Percentiles rank a stretch among this genome's conserved stretches.
phyloP scores from a whole-genome alignment of 30 jellyfish, hydroid and myxozoan genomes.

The Cassiopea andromeda region DNA sequence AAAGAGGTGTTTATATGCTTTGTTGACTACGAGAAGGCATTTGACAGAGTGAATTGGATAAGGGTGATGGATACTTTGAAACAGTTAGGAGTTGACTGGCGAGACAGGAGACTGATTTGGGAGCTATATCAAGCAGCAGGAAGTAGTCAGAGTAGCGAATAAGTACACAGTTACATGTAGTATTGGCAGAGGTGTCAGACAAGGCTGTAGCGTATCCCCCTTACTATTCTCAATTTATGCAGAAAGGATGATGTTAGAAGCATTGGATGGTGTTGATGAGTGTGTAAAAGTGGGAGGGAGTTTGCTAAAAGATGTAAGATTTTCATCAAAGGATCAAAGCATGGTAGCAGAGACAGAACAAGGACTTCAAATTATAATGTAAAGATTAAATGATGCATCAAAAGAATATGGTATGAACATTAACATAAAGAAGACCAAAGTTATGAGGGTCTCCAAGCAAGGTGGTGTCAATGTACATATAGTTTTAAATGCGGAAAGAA shows the following conservation, averaged over 20 bases:
- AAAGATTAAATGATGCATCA: background rate
- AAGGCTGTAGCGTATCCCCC: slow-evolving; percentile 26
- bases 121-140: background rate
- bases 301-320: background rate
- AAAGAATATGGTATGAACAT: slow-evolving; percentile 2
- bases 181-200: slow-evolving; percentile 36
- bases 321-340: slow-evolving; percentile 25
- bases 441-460: background rate
- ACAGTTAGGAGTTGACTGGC: slow-evolving; percentile 6
- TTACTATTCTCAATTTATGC: background rate
- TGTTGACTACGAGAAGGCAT: slow-evolving; percentile 20
- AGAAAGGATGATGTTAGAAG: background rate
- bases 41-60: slow-evolving; percentile 17
- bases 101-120: background rate
- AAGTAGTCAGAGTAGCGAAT: background rate
- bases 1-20: background rate
- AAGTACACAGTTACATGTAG: background rate
- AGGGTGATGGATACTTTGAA: background rate
- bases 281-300: slow-evolving; percentile 27
- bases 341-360: slow-evolving; percentile 23
- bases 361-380: background rate
- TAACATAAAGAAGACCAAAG: slow-evolving; percentile 16
- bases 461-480: slow-evolving; percentile 2
- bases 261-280: background rate
- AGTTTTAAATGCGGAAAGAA: background rate